These are phyloP conservation scores for Pseudachorutes palmiensis DNA, from an alignment of 1,140 invertebrate genomes.

Conservation along the genomic window DNA sequence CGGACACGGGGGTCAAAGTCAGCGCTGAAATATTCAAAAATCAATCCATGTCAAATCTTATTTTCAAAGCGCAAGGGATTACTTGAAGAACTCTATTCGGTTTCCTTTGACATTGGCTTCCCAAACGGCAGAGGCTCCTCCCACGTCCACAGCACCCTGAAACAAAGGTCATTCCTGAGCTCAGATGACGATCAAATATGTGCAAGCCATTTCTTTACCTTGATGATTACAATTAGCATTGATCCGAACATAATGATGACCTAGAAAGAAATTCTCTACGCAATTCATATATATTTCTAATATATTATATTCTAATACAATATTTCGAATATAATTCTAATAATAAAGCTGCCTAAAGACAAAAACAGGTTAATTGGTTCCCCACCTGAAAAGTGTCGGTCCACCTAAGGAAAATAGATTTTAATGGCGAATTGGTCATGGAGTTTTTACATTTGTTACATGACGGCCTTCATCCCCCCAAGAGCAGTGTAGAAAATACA, in stretches of 20 bases:
- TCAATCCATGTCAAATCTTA: not conserved
- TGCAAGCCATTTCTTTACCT: not conserved
- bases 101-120: constrained; percentile 39
- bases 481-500: constrained; percentile 88
- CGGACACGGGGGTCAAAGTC: constrained; percentile 52
- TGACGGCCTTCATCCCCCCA: constrained; percentile 36
- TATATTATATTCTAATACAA: too few species aligned
- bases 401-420: constrained; percentile 14
- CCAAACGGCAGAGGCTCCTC: constrained; percentile 56
- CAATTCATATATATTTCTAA: too few species aligned
- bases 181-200: not conserved
- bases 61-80: not conserved
- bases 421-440: not conserved
- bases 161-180: not conserved
- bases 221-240: constrained; percentile 43
- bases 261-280: not conserved
- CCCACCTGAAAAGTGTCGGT: constrained; percentile 35
- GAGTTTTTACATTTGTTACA: too few species aligned
- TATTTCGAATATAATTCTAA: too few species aligned
- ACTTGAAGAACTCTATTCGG: constrained; percentile 46
- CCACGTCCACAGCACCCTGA: constrained; percentile 54
- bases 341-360: too few species aligned
- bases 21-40: not conserved
- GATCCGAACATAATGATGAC: constrained; percentile 47
- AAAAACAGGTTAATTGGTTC: too few species aligned